A percentile compares a stretch with the other conserved stretches of the same genome.
These are phyloP conservation scores for Himantopus leucocephalus DNA, from an alignment of 2,113 vertebrate species.

Conservation along the genomic window DNA sequence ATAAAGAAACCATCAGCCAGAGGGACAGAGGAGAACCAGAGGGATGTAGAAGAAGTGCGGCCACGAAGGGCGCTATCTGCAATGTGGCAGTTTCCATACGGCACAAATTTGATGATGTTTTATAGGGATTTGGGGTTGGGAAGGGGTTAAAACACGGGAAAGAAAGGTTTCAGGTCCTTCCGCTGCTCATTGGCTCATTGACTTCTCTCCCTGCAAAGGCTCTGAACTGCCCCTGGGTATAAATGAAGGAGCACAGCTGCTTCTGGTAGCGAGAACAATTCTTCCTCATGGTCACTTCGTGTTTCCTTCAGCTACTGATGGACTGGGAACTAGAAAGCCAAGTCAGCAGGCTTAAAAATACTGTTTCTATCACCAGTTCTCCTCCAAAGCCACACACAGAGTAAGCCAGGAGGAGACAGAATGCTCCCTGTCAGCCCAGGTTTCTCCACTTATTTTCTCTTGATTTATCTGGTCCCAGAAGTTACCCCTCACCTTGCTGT, in stretches of 20 bases:
- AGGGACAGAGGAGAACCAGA: neutral
- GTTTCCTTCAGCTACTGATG: neutral
- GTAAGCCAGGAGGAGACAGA: neutral
- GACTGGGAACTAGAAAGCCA: neutral
- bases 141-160: neutral
- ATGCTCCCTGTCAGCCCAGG: neutral
- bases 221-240: neutral
- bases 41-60: neutral
- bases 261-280: neutral
- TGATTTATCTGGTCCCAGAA: neutral
- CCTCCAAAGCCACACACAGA: neutral
- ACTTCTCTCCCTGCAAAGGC: neutral
- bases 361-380: neutral
- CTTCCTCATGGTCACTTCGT: neutral
- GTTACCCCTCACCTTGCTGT: neutral
- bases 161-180: neutral
- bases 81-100: accelerated
- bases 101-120: neutral
- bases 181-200: neutral
- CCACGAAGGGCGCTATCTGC: accelerated
- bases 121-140: neutral
- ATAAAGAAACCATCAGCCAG: neutral
- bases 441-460: neutral
- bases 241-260: neutral
- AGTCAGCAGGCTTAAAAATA: neutral